Percentiles rank a stretch among this genome's conserved stretches.
Conservation (phyloP, 2,888 invertebrate genomes). For the Hofmannophila pseudospretella region DNA sequence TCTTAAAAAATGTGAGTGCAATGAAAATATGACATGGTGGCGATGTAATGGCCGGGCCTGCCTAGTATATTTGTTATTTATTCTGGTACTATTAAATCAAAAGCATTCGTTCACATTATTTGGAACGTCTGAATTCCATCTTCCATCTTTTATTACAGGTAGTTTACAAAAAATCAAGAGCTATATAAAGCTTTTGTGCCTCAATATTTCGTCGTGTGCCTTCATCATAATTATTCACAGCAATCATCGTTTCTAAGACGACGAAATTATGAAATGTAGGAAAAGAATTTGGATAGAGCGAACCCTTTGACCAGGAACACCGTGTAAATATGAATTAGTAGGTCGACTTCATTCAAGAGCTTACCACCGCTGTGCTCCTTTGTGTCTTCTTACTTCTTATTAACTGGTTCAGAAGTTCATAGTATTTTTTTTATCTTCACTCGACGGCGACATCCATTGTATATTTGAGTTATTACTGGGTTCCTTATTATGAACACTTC, state of each 20-base stretch:
- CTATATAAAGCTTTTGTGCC: background rate
- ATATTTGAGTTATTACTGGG: slow-evolving; percentile 38
- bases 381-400: slow-evolving; percentile 54
- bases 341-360: slow-evolving; percentile 47
- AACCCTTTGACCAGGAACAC: slow-evolving; percentile 48
- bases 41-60: too few species aligned
- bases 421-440: slow-evolving; percentile 56
- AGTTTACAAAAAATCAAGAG: too few species aligned
- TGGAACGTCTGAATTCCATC: too few species aligned
- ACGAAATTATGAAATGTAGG: slow-evolving; percentile 31
- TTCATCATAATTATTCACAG: slow-evolving; percentile 8
- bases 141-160: too few species aligned
- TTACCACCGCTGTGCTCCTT: slow-evolving; percentile 48
- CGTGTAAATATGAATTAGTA: slow-evolving; percentile 58
- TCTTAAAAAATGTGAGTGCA: slow-evolving; percentile 20
- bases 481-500: slow-evolving; percentile 43
- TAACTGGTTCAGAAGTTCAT: slow-evolving; percentile 76
- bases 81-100: too few species aligned
- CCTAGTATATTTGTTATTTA: too few species aligned
- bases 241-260: slow-evolving; percentile 20
- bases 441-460: slow-evolving; percentile 52
- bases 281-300: slow-evolving; percentile 31
- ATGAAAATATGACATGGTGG: slow-evolving; percentile 22
- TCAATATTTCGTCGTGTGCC: slow-evolving; percentile 3
- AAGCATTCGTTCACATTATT: too few species aligned